These are phyloP conservation scores for Drosophila multiciliata DNA, from an alignment of 2,888 invertebrate species.

Conservation along the genomic window DNA sequence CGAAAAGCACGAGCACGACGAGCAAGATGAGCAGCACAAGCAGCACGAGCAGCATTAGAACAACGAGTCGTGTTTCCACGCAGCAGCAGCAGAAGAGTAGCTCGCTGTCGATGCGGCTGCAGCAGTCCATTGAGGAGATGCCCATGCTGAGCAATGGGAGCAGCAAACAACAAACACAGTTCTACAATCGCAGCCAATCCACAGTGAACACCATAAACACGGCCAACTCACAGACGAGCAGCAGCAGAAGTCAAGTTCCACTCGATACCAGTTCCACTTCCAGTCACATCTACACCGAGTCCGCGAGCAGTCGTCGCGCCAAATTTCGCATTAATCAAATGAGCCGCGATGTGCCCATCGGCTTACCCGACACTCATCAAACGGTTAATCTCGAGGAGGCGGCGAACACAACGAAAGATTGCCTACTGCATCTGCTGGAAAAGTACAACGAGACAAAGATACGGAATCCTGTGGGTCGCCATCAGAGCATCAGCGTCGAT, in stretches of 20 bases:
- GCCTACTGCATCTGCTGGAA: slow-evolving; percentile 90
- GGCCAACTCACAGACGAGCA: slow-evolving; percentile 47
- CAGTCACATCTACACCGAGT: slow-evolving; percentile 49
- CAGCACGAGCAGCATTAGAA: slow-evolving; percentile 24
- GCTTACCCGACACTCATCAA: slow-evolving; percentile 87
- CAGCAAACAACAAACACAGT: slow-evolving; percentile 45
- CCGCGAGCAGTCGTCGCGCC: slow-evolving; percentile 86
- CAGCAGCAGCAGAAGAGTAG: slow-evolving; percentile 61
- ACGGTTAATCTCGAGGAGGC: slow-evolving; percentile 86
- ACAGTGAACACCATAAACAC: slow-evolving; percentile 57
- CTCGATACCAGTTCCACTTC: slow-evolving; percentile 33
- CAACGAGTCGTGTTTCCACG: slow-evolving; percentile 1
- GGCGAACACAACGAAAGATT: slow-evolving; percentile 91
- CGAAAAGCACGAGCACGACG: slow-evolving; percentile 21
- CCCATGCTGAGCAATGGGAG: slow-evolving; percentile 78
- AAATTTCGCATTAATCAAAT: slow-evolving; percentile 89
- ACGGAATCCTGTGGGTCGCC: slow-evolving; percentile 86
- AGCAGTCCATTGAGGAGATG: slow-evolving; percentile 83
- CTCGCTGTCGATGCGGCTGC: slow-evolving; percentile 79
- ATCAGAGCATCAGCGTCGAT: slow-evolving; percentile 91
- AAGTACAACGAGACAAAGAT: slow-evolving; percentile 88
- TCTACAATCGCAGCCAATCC: slow-evolving; percentile 42
- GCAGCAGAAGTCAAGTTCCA: slow-evolving; percentile 36
- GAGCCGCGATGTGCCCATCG: slow-evolving; percentile 90
- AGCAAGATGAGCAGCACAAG: slow-evolving; percentile 43